Percentiles rank a stretch among this genome's conserved stretches.
These are phyloP conservation scores for Camponotus pennsylvanicus DNA, from an alignment of 1,140 invertebrate genomes.

Conservation along the genomic window DNA sequence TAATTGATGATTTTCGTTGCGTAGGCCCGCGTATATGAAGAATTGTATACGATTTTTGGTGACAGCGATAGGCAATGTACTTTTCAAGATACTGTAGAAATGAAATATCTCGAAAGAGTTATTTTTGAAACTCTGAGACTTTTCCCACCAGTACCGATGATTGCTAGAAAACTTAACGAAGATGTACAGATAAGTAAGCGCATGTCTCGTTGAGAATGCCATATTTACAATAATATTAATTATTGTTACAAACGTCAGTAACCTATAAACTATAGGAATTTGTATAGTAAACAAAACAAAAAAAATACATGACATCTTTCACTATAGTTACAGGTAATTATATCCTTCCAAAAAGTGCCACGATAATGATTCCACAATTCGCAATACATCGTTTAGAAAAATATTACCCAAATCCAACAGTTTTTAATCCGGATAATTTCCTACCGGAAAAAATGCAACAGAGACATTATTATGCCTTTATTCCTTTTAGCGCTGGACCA, in stretches of 20 bases:
- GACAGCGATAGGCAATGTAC: slow-evolving; percentile 91
- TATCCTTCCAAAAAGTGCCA: slow-evolving; percentile 89
- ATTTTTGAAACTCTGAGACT: slow-evolving; percentile 92
- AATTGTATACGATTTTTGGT: slow-evolving; percentile 92
- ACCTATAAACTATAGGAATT: not conserved
- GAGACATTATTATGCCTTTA: slow-evolving; percentile 94
- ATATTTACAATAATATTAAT: slow-evolving; percentile 67
- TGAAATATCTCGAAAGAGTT: slow-evolving; percentile 94
- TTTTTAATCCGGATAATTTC: slow-evolving; percentile 97
- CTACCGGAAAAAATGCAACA: slow-evolving; percentile 92
- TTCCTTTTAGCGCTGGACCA: slow-evolving; percentile 96
- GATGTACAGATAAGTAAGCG: slow-evolving; percentile 90
- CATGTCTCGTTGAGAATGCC: slow-evolving; percentile 65
- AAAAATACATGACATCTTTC: slow-evolving; percentile 36
- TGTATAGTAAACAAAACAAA: not conserved
- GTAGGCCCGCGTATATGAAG: slow-evolving; percentile 85
- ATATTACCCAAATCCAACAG: slow-evolving; percentile 93
- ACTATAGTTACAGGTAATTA: slow-evolving; percentile 86
- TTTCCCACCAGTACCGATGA: slow-evolving; percentile 93
- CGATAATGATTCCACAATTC: slow-evolving; percentile 89
- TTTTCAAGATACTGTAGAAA: slow-evolving; percentile 92
- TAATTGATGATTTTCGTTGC: not conserved
- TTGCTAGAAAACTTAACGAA: slow-evolving; percentile 90
- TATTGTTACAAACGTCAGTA: not conserved
- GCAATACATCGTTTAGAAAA: slow-evolving; percentile 92